These are phyloP conservation scores for Alethe castanea DNA, from an alignment of 2,113 vertebrate species.

Conservation along the genomic window DNA sequence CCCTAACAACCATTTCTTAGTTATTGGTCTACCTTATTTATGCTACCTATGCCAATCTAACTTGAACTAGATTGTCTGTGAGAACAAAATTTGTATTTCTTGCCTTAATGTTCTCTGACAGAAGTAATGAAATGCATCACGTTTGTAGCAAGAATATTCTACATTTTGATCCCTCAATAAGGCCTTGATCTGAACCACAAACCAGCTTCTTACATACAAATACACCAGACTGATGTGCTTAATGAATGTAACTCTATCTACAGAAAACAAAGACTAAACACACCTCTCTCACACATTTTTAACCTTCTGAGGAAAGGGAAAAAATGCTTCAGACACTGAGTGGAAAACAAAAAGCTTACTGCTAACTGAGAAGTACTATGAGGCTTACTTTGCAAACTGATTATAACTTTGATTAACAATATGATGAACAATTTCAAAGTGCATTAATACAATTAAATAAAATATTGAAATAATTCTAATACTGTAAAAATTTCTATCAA, in stretches of 20 bases:
- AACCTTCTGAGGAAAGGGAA: not conserved
- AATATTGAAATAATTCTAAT: not conserved
- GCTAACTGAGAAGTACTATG: not conserved
- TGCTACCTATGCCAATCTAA: not conserved
- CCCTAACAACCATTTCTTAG: not conserved
- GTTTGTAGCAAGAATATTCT: not conserved
- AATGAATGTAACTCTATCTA: not conserved
- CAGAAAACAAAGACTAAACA: not conserved
- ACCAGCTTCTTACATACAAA: not conserved
- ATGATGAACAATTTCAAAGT: not conserved
- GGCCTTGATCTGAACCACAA: not conserved
- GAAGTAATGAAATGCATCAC: not conserved
- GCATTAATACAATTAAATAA: not conserved
- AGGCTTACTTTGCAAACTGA: not conserved
- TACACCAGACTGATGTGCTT: not conserved
- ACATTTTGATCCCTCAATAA: not conserved
- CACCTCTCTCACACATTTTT: not conserved
- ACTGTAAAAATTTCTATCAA: not conserved
- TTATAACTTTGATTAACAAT: not conserved
- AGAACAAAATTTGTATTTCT: not conserved
- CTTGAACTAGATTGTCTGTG: not conserved
- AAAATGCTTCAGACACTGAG: not conserved
- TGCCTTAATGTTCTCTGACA: not conserved
- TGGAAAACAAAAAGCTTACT: not conserved
- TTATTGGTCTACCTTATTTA: not conserved